Evolutionary conservation across 2,113 vertebrate genomes (phyloP), one percentile per base, ranked within the genome.

Genomic region (Pseudorhombus dupliciocellatus): DNA sequence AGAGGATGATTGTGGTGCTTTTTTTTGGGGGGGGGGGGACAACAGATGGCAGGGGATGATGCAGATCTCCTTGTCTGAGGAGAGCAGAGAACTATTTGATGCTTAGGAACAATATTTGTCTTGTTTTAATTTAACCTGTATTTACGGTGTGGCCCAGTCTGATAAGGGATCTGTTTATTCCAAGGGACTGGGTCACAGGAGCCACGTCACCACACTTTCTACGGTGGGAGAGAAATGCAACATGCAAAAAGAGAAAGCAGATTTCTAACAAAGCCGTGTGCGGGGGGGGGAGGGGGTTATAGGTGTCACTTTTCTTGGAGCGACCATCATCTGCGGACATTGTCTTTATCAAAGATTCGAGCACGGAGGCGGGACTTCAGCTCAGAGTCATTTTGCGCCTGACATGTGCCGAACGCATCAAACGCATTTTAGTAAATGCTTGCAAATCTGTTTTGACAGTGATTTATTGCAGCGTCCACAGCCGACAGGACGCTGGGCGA

Each of bases 41-140:
- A 65, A 53, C 46, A 80, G 63, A 78, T 79, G 70, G 66, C 62
- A 62, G 66, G 59, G 58, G 21, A 57, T 25, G 80, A 82, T 80
- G 80, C 67, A 65, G 58, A 81, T 87, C 56, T 80, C 31, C 44
- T 1, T 67, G 63, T 84, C 58, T 31, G 42, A 60, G 68, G 40
- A 30, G 44, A 26, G 15, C 2, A 66, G 65, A 31, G 78, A 68
- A 72, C 40, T 68, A 24, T 63, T 83, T 64, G 64, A 86, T 74
- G 69, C 59, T 3, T 0, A 79, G 59, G 30, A 78, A 75, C 59
- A 26, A n/a, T 42, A 73, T 73, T 81, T 68, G 48, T 53, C 50
- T 75, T 28, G 12, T 72, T 86, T 84, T 87, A 82, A 82, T 90
- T 87, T 71, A 78, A 83, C 82, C 76, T 82, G 86, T 82, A 78